Conservation (phyloP, 2,888 invertebrate genomes). For the Rosalia funebris region DNA sequence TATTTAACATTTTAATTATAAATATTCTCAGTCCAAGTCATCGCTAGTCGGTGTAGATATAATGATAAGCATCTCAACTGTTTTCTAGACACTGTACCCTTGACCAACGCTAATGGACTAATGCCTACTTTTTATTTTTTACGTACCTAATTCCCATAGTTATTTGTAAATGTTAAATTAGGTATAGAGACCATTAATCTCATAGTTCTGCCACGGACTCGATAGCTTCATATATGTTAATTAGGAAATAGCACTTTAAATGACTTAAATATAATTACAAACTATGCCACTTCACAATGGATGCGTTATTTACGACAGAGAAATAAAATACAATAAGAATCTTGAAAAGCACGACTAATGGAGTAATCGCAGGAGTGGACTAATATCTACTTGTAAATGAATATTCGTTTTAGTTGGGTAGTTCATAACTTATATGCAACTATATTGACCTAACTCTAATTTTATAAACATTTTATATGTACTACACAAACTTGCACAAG, state of each 20-base stretch:
- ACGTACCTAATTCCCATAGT: neutral
- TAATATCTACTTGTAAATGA: too few relatives aligned
- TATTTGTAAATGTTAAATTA: slow-evolving; percentile 1
- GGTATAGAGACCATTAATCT: slow-evolving; percentile 7
- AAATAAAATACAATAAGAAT: slow-evolving; percentile 7
- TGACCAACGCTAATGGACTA: neutral
- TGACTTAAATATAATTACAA: slow-evolving; percentile 13
- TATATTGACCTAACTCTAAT: too few relatives aligned
- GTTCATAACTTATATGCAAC: too few relatives aligned
- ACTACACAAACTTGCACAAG: too few relatives aligned
- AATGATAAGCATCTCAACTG: neutral
- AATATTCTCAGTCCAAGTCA: too few relatives aligned
- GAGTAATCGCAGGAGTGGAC: too few relatives aligned
- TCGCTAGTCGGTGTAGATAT: too few relatives aligned
- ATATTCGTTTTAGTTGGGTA: too few relatives aligned
- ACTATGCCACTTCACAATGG: slow-evolving; percentile 12
- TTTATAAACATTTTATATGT: too few relatives aligned
- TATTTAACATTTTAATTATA: too few relatives aligned
- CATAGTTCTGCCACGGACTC: slow-evolving; percentile 7
- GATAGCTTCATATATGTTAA: slow-evolving; percentile 26
- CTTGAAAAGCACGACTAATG: too few relatives aligned
- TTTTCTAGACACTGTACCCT: neutral
- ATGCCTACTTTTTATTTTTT: neutral
- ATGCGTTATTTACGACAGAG: slow-evolving; percentile 7
- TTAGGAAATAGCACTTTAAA: slow-evolving; percentile 38